Conservation (phyloP, 2,888 invertebrate species). For the Dusona sp. region DNA sequence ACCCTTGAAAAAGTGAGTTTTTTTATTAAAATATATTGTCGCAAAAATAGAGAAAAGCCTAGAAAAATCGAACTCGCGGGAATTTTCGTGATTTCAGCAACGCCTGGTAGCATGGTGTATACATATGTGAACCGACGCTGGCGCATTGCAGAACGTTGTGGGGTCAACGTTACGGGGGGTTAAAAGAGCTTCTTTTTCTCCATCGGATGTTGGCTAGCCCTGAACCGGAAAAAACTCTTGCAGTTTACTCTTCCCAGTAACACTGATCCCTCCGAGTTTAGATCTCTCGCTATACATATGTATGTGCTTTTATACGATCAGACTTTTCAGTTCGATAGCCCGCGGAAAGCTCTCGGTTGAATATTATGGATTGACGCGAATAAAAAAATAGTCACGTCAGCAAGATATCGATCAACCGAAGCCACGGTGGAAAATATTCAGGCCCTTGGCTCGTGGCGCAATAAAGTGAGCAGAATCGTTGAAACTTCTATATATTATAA, state of each 20-base stretch:
- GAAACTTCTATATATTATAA: constrained; percentile 1
- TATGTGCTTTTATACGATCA: constrained; percentile 10
- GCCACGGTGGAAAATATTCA: constrained; percentile 28
- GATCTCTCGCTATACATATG: not conserved
- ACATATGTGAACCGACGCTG: constrained; percentile 65
- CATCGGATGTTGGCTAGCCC: constrained; percentile 29
- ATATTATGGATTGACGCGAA: constrained; percentile 39
- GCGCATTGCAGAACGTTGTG: constrained; percentile 73
- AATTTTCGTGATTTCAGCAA: not conserved
- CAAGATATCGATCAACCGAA: constrained; percentile 38
- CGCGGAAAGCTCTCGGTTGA: constrained; percentile 20
- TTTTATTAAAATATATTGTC: not conserved
- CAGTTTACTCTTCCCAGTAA: constrained; percentile 55
- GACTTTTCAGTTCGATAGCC: constrained; percentile 44
- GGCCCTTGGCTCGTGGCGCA: constrained; percentile 35
- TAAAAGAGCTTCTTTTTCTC: constrained; percentile 36
- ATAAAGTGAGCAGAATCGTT: constrained; percentile 20
- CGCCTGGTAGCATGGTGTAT: constrained; percentile 61
- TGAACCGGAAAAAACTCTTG: constrained; percentile 58
- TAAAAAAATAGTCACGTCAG: constrained; percentile 34
- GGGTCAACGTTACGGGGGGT: constrained; percentile 64
- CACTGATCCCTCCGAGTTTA: constrained; percentile 14
- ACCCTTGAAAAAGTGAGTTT: not conserved
- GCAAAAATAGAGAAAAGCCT: not conserved
- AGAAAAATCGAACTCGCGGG: not conserved